Evolutionary conservation across 2,888 invertebrate species (phyloP).

Genomic region (Phorcus lineatus): DNA sequence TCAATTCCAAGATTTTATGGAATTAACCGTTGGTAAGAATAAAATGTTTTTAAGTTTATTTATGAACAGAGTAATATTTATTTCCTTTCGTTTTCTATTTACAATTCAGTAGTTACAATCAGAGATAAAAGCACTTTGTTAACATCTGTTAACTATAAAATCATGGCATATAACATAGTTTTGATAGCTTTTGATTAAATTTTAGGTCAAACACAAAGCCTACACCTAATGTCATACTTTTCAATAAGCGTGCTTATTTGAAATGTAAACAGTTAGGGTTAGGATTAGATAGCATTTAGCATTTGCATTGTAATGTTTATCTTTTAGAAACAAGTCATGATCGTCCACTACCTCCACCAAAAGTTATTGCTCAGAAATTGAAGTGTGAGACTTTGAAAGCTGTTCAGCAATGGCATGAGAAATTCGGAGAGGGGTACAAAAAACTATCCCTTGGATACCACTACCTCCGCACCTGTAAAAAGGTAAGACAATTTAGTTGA

Average conservation of each 20-base stretch:
- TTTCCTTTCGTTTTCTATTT: neutral
- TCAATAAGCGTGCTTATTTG: no score
- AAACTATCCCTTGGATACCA: constrained; percentile 76
- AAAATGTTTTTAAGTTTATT: neutral
- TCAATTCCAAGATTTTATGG: constrained; percentile 77
- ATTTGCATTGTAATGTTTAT: no score
- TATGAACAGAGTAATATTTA: neutral
- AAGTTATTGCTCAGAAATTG: constrained; percentile 75
- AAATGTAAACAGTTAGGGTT: no score
- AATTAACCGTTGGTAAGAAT: constrained; percentile 76
- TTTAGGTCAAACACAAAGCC: no score
- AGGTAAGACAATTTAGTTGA: constrained; percentile 51
- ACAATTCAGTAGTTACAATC: neutral
- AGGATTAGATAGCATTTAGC: no score
- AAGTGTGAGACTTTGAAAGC: constrained; percentile 76
- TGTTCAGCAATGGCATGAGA: constrained; percentile 78
- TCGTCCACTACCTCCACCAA: constrained; percentile 78
- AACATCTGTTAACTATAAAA: no score
- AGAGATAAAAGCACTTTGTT: no score
- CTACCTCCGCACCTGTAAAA: constrained; percentile 76
- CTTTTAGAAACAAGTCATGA: constrained; percentile 72
- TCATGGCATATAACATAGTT: neutral
- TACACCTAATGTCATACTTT: no score
- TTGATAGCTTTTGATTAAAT: no score
- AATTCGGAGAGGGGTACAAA: constrained; percentile 77